These are phyloP conservation scores for Berghia stephanieae DNA, from an alignment of 1,140 invertebrate genomes.

Conservation along the genomic window DNA sequence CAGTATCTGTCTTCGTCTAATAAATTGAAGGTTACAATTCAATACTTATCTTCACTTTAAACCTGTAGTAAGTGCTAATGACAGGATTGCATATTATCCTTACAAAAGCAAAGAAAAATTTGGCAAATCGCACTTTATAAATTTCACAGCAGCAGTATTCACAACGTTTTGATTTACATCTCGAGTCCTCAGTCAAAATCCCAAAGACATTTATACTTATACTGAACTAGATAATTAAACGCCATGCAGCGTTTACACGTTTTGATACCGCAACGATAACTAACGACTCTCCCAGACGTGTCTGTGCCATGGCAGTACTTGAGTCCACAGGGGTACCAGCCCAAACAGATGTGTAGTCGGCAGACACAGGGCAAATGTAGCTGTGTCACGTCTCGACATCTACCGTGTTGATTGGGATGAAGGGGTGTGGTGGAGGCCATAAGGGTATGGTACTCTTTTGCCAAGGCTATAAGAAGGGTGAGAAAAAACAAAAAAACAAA, in stretches of 20 bases:
- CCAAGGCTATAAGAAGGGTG: slow-evolving; percentile 46
- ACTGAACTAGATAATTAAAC: slow-evolving; percentile 84
- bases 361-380: slow-evolving; percentile 76
- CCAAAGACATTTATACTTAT: slow-evolving; percentile 87
- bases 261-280: slow-evolving; percentile 92
- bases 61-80: too few relatives aligned
- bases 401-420: slow-evolving; percentile 50
- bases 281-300: slow-evolving; percentile 72
- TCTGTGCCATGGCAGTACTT: slow-evolving; percentile 89
- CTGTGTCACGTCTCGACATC: slow-evolving; percentile 59
- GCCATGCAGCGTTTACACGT: slow-evolving; percentile 89
- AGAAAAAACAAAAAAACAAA: not conserved
- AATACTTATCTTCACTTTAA: too few relatives aligned
- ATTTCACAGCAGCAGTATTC: too few relatives aligned
- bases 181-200: too few relatives aligned
- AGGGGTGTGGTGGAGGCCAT: slow-evolving; percentile 51
- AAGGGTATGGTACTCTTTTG: slow-evolving; percentile 50
- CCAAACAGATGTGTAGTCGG: slow-evolving; percentile 83
- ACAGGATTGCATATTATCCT: too few relatives aligned
- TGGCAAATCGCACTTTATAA: too few relatives aligned
- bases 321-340: slow-evolving; percentile 91
- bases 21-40: too few relatives aligned
- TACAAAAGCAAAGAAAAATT: too few relatives aligned
- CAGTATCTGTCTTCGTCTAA: too few relatives aligned
- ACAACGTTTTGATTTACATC: too few relatives aligned